Conservation (phyloP, 2,888 invertebrate genomes). For the Mesorhabditis sp. region DNA sequence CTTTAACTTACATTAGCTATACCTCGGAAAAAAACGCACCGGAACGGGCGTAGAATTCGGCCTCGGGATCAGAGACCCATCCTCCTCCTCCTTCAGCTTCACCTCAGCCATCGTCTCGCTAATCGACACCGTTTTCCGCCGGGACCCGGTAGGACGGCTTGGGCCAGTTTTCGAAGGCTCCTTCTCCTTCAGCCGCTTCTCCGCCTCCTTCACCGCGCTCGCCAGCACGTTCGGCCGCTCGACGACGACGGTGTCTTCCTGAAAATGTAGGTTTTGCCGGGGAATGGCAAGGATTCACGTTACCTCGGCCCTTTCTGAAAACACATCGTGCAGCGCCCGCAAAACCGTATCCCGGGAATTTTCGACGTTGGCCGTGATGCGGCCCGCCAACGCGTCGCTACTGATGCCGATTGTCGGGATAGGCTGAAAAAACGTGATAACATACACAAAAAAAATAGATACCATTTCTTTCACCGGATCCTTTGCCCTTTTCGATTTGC, state of each 20-base stretch:
- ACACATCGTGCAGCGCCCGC: not conserved
- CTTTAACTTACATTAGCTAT: not conserved
- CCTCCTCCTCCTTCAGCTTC: not conserved
- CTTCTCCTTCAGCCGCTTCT: constrained; percentile 25
- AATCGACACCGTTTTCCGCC: not conserved
- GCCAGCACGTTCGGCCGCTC: constrained; percentile 34
- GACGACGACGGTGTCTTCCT: constrained; percentile 14
- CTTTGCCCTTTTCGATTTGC: not conserved
- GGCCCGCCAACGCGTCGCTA: not conserved
- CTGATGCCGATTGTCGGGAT: not conserved
- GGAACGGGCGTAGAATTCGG: not conserved
- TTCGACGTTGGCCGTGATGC: constrained; percentile 1
- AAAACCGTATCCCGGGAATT: not conserved
- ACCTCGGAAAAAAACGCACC: not conserved
- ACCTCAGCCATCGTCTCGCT: not conserved
- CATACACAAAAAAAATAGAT: not conserved
- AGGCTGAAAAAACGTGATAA: not conserved
- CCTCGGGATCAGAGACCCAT: not conserved
- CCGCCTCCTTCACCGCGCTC: constrained; percentile 31
- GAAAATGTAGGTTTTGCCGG: not conserved
- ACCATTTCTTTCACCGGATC: not conserved
- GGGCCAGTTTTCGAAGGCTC: not conserved
- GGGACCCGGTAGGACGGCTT: not conserved
- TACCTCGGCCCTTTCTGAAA: not conserved
- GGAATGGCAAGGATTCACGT: not conserved